phyloP scores from a whole-genome alignment of 2,888 invertebrate genomes.

The Apoderus coryli region DNA sequence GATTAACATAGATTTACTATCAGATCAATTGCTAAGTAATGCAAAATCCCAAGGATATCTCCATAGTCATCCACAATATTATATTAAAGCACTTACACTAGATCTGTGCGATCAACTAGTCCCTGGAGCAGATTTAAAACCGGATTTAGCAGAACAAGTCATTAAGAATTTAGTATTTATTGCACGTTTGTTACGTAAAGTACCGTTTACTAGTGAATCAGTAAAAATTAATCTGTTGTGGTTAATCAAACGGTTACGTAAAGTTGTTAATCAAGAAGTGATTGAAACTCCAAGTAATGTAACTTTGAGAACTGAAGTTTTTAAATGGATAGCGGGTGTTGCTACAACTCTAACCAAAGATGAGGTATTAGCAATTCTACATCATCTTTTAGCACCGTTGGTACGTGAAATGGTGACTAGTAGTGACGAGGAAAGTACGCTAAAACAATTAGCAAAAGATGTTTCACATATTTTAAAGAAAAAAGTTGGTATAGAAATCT shows the following conservation, averaged over 20 bases:
- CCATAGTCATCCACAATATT: constrained; percentile 43
- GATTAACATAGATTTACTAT: constrained; percentile 46
- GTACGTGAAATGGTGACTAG: constrained; percentile 64
- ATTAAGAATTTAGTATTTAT: constrained; percentile 55
- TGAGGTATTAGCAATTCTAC: constrained; percentile 42
- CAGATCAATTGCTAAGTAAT: constrained; percentile 32
- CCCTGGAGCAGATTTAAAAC: constrained; percentile 40
- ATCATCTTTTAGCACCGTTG: constrained; percentile 57
- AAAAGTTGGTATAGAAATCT: constrained; percentile 60
- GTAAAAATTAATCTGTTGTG: constrained; percentile 54
- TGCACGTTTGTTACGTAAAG: constrained; percentile 46
- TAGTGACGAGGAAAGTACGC: constrained; percentile 47
- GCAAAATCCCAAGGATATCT: constrained; percentile 31
- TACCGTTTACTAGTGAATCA: constrained; percentile 32
- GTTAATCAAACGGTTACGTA: constrained; percentile 60
- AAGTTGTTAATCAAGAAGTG: constrained; percentile 66
- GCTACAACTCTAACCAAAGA: constrained; percentile 46
- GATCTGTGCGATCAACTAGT: constrained; percentile 64
- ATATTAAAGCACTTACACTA: constrained; percentile 50
- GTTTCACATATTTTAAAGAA: constrained; percentile 61
- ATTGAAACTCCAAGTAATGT: constrained; percentile 51
- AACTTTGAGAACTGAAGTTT: constrained; percentile 59
- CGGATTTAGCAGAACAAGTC: constrained; percentile 61
- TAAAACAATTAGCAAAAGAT: constrained; percentile 56
- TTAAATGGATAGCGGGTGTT: constrained; percentile 71